These are phyloP conservation scores for Threskiornis aethiopicus DNA, from an alignment of 2,797 vertebrate genomes.

Conservation along the genomic window DNA sequence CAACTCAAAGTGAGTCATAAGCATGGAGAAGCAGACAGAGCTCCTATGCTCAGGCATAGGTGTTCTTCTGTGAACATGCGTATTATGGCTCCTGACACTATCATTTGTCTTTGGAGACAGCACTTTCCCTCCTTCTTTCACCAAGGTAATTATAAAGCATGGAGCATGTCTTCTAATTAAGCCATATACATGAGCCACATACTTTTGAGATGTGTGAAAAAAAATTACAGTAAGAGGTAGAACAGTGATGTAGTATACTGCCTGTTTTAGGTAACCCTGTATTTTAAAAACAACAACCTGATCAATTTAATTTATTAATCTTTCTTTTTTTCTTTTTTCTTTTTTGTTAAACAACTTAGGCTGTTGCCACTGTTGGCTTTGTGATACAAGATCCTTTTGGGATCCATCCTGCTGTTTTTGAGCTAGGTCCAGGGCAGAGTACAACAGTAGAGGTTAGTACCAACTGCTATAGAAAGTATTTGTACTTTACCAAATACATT, in stretches of 20 bases:
- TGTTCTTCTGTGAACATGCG: not conserved
- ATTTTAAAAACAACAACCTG: not conserved
- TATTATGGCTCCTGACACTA: not conserved
- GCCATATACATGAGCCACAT: not conserved
- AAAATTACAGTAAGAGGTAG: not conserved
- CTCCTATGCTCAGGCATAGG: not conserved
- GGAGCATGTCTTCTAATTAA: not conserved
- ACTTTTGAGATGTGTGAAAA: not conserved
- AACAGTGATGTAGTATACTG: not conserved
- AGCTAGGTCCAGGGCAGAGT: constrained; percentile 81
- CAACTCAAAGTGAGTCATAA: not conserved
- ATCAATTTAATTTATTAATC: not conserved
- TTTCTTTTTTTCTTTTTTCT: not conserved
- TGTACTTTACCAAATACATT: not conserved
- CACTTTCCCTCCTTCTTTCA: not conserved
- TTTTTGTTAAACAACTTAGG: constrained; percentile 61
- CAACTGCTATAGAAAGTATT: not conserved
- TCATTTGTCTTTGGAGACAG: not conserved
- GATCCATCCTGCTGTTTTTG: constrained; percentile 83
- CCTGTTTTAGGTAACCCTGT: not conserved
- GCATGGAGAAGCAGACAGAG: not conserved
- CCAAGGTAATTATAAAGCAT: not conserved
- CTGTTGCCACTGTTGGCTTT: constrained; percentile 72
- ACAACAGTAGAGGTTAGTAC: constrained; percentile 83
- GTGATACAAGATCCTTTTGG: constrained; percentile 86